Evolutionary conservation across 1,140 invertebrate species (phyloP).

Genomic region (Pissodes strobi): DNA sequence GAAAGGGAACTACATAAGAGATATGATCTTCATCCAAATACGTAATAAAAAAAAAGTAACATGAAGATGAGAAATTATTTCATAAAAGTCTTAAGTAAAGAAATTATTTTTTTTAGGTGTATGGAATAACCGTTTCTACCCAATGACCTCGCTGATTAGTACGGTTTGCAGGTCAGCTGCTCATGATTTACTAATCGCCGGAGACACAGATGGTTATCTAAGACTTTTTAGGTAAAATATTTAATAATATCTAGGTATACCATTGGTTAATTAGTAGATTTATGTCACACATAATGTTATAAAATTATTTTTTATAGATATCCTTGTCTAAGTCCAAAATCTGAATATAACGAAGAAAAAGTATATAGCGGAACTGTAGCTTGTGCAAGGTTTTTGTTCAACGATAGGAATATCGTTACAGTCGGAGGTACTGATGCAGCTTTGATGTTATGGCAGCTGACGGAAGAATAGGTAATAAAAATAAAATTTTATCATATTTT

Average conservation of each 20-base stretch:
- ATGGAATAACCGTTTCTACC: slow-evolving; percentile 88
- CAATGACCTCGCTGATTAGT: slow-evolving; percentile 77
- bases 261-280: no score
- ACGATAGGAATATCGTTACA: slow-evolving; percentile 84
- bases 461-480: slow-evolving; percentile 69
- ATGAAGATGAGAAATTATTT: no score
- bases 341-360: slow-evolving; percentile 85
- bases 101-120: slow-evolving; percentile 68
- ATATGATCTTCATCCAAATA: no score
- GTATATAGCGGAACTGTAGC: slow-evolving; percentile 88
- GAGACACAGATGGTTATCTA: slow-evolving; percentile 90
- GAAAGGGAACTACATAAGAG: no score
- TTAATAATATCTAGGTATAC: no score
- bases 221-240: slow-evolving; percentile 81
- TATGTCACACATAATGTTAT: no score
- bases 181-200: slow-evolving; percentile 81
- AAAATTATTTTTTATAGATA: no score
- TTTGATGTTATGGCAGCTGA: slow-evolving; percentile 89
- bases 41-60: no score
- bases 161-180: slow-evolving; percentile 80
- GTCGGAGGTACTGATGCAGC: slow-evolving; percentile 90
- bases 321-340: slow-evolving; percentile 80
- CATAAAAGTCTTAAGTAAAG: no score
- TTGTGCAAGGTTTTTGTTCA: slow-evolving; percentile 79
- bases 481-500: no score